Base-by-base conservation (phyloP, 2,113 vertebrate genomes). In the Podarcis cretensis region DNA sequence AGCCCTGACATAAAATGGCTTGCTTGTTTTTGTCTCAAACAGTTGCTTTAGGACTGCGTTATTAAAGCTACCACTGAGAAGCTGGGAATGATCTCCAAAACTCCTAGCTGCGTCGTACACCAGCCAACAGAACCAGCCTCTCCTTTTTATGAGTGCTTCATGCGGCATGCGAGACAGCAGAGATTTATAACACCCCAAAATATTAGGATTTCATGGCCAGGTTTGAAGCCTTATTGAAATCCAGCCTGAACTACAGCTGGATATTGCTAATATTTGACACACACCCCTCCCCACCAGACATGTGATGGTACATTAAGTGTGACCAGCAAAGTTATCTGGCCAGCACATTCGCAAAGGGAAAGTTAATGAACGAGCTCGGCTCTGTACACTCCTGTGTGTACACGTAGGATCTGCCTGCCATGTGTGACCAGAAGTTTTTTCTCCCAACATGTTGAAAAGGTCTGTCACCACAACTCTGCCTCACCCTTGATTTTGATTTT, bases 381-480 rank as follows among this genome's bases (percentile, higher is more conserved):
- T 59, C 2, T 63, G 57, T n/a, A 71, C 0, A 0, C 10, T 0
- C 1, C 32, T 83, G 57, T 54, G 35, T 0, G 0, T 59, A 6
- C 71, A 48, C 89, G 81, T 2, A 65, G 0, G 92, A 86, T 96
- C 93, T 96, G 95, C 91, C 90, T 90, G 88, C 95, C 95, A 96
- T 78, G 93, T 96, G 96, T 95, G 92, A 93, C 84, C 57, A 93
- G 92, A 93, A 43, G 74, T 8, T 91, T 92, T 89, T 93, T 89
- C 92, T 90, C 90, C 18, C 75, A 80, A 30, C 30, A 89, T 66
- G 94, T 86, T 95, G 94, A 96, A 96, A 96, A 93, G 88, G 85
- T 95, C 93, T 96, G 95, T 96, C 96, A 95, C 93, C 90, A 94
- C 93, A 94, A 96, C 92, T 96, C 94, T 93, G 86, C 65, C 59